These are phyloP conservation scores for Vannuccia rotundouncinata DNA, from an alignment of 2,888 invertebrate species.

Conservation along the genomic window DNA sequence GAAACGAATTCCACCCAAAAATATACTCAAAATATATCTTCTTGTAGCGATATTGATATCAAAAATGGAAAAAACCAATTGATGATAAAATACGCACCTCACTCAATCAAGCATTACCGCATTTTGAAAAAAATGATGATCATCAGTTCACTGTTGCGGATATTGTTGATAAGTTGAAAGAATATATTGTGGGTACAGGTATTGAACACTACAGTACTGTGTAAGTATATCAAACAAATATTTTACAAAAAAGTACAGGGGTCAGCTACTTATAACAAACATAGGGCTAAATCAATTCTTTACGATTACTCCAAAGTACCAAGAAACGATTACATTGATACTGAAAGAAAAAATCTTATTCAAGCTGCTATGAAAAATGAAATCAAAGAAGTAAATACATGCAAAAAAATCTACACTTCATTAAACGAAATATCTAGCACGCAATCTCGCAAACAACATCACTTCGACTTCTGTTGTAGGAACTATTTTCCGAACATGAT, in stretches of 20 bases:
- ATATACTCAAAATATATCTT: background rate
- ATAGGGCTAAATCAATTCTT: background rate
- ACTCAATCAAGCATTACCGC: background rate
- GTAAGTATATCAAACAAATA: background rate
- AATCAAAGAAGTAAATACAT: constrained; percentile 14
- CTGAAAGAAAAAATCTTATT: background rate
- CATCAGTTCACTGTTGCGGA: constrained; percentile 41
- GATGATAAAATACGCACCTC: constrained; percentile 15
- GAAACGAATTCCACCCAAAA: constrained; percentile 20
- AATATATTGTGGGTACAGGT: constrained; percentile 1
- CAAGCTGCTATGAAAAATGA: background rate
- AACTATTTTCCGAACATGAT: background rate
- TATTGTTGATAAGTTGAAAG: constrained; percentile 41
- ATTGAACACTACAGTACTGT: background rate
- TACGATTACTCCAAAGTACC: background rate
- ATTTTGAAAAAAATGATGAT: constrained; percentile 41
- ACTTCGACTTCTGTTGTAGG: background rate
- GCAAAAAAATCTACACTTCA: background rate
- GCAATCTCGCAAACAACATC: background rate
- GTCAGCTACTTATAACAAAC: background rate
- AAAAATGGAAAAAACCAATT: background rate
- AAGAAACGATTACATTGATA: background rate
- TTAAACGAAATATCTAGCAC: background rate
- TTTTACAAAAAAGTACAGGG: background rate
- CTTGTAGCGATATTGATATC: background rate